Percentiles rank a stretch among this genome's conserved stretches.
phyloP scores from a whole-genome alignment of 2,113 vertebrate species.

The Castor canadensis region DNA sequence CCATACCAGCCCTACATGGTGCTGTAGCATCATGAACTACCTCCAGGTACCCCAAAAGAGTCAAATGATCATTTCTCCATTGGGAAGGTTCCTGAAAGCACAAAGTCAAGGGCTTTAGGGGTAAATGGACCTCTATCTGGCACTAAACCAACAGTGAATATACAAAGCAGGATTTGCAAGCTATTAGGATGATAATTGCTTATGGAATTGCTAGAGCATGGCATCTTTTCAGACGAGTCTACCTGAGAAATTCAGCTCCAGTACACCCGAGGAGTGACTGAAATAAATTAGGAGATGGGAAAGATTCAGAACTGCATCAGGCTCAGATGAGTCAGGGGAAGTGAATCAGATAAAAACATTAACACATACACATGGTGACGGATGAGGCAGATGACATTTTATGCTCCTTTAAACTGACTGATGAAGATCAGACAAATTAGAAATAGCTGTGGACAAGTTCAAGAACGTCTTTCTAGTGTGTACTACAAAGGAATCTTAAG shows the following conservation, averaged over 20 bases:
- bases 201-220: constrained; percentile 84
- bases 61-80: not conserved
- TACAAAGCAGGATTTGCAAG: constrained; percentile 78
- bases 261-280: constrained; percentile 81
- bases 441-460: constrained; percentile 84
- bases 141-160: constrained; percentile 73
- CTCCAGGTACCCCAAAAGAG: fast-evolving
- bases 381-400: constrained; percentile 86
- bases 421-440: constrained; percentile 88
- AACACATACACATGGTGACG: constrained; percentile 82
- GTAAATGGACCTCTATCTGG: constrained; percentile 68
- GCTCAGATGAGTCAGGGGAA: constrained; percentile 79
- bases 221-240: constrained; percentile 82
- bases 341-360: constrained; percentile 86
- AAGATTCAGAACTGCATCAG: constrained; percentile 83
- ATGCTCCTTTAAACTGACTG: constrained; percentile 86
- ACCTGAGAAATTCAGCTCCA: constrained; percentile 86
- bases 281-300: constrained; percentile 87
- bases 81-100: constrained; percentile 22
- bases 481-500: constrained; percentile 82
- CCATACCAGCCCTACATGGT: fast-evolving
- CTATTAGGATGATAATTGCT: constrained; percentile 86
- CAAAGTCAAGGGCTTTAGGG: constrained; percentile 4
- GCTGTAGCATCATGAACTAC: not conserved
- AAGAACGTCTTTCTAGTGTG: constrained; percentile 73